Evolutionary conservation across 2,797 vertebrate species (phyloP).

Genomic region (Macropodus opercularis): DNA sequence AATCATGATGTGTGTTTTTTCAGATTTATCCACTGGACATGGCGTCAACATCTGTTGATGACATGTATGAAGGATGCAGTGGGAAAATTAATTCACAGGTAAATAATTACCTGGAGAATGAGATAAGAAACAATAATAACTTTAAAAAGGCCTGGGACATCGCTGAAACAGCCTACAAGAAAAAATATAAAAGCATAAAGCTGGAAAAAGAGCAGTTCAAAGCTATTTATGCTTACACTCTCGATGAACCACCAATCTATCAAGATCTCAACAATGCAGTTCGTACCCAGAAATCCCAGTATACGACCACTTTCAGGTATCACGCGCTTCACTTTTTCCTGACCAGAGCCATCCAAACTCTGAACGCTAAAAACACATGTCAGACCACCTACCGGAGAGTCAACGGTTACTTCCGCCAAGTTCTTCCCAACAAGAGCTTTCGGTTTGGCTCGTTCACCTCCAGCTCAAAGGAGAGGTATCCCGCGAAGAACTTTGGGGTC

Average conservation of each 20-base stretch:
- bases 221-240: conserved; percentile 52
- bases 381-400: conserved; percentile 39
- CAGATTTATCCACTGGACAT: conserved; percentile 25
- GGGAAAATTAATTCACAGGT: conserved; percentile 45
- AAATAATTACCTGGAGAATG: conserved; percentile 42
- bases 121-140: conserved; percentile 36
- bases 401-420: conserved; percentile 22
- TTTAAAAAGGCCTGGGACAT: conserved; percentile 47
- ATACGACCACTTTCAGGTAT: conserved; percentile 49
- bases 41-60: conserved; percentile 47
- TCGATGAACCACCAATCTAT: conserved; percentile 36
- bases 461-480: conserved; percentile 42
- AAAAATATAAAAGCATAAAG: conserved; percentile 44
- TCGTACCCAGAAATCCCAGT: conserved; percentile 23
- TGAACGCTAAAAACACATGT: conserved; percentile 32
- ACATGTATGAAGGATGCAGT: conserved; percentile 50
- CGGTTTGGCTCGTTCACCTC: conserved; percentile 62
- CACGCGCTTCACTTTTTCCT: conserved; percentile 57
- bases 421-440: conserved; percentile 30
- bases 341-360: conserved; percentile 47
- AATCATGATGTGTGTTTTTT: background rate
- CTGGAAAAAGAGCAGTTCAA: conserved; percentile 42
- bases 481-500: conserved; percentile 25
- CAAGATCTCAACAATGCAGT: conserved; percentile 52
- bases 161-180: too few relatives aligned